A percentile compares a stretch with the other conserved stretches of the same genome.
These are phyloP conservation scores for Silvanus unidentatus DNA, from an alignment of 2,888 invertebrate genomes.

Conservation along the genomic window DNA sequence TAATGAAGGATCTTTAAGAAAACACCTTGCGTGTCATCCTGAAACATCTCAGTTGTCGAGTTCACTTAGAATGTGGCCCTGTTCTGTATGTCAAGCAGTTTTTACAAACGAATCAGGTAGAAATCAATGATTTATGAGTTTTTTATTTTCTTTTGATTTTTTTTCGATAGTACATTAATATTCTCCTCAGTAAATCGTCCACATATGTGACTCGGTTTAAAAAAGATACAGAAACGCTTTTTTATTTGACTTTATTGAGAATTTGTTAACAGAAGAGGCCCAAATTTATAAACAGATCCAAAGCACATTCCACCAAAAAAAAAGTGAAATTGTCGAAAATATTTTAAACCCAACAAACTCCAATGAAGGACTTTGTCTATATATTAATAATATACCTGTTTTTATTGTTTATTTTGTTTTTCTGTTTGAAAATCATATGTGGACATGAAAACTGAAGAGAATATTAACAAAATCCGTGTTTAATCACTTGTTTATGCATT, in stretches of 20 bases:
- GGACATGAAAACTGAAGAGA: constrained; percentile 29
- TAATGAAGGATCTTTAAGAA: constrained; percentile 86
- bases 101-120: constrained; percentile 91
- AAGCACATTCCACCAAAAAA: no score
- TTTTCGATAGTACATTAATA: constrained; percentile 14
- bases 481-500: no score
- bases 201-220: constrained; percentile 18
- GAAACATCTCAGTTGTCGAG: constrained; percentile 82
- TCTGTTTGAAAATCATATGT: constrained; percentile 26
- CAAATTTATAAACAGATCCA: neutral
- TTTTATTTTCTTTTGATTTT: constrained; percentile 9
- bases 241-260: no score
- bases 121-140: neutral
- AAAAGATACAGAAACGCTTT: no score
- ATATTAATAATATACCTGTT: constrained; percentile 7
- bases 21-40: constrained; percentile 90
- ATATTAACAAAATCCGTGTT: no score
- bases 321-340: no score
- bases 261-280: neutral
- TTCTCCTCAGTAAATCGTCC: constrained; percentile 24
- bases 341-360: neutral
- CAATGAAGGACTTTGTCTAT: neutral
- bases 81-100: constrained; percentile 91
- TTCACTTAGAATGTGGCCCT: constrained; percentile 91
- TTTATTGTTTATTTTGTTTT: constrained; percentile 18